Percentiles rank a stretch among this genome's conserved stretches.
phyloP scores from a whole-genome alignment of 2,888 invertebrate species.

The Parnassius smintheus region DNA sequence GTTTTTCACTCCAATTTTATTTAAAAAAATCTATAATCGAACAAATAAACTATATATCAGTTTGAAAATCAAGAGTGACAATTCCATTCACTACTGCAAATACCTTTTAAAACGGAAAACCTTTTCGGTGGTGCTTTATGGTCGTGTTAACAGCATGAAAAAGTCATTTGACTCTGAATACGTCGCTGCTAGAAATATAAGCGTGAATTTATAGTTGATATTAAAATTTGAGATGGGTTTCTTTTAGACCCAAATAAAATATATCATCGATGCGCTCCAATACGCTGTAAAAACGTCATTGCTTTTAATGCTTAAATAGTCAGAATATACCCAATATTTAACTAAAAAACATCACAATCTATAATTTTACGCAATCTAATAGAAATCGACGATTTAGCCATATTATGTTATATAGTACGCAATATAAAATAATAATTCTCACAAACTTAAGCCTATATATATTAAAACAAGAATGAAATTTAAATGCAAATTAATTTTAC shows the following conservation, averaged over 20 bases:
- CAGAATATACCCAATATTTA: neutral
- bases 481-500: no score
- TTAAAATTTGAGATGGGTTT: slow-evolving; percentile 19
- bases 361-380: no score
- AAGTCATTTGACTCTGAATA: slow-evolving; percentile 25
- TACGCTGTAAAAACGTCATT: no score
- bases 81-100: slow-evolving; percentile 22
- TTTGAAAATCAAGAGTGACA: slow-evolving; percentile 9
- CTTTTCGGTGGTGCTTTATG: slow-evolving; percentile 20
- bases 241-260: slow-evolving; percentile 18
- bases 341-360: neutral
- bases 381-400: no score
- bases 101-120: slow-evolving; percentile 26
- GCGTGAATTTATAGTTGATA: slow-evolving; percentile 17
- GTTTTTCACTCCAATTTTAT: no score
- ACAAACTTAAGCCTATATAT: no score
- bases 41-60: neutral
- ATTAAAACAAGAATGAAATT: no score
- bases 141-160: slow-evolving; percentile 27
- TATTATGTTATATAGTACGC: no score
- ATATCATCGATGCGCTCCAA: neutral
- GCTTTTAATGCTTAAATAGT: no score
- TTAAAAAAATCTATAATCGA: no score
- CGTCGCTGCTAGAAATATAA: slow-evolving; percentile 25
- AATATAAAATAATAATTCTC: no score